Conservation (phyloP, 1,140 invertebrate species). For the Phymorhynchus buccinoides region DNA sequence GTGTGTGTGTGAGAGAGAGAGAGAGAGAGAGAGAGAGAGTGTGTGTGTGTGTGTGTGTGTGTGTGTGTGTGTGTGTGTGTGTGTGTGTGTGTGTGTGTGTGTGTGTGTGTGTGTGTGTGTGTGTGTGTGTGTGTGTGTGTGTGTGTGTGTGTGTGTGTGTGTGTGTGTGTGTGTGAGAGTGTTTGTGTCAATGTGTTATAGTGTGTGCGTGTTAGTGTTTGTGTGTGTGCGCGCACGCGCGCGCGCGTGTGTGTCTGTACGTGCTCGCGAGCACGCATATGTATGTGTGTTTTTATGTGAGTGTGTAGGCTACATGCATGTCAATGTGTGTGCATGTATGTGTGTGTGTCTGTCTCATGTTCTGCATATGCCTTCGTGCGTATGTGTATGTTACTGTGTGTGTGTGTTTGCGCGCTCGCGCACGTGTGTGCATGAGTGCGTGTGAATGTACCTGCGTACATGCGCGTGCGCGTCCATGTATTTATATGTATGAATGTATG, state of each 20-base stretch:
- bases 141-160: neutral
- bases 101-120: too few species aligned
- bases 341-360: too few species aligned
- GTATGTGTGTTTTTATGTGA: neutral
- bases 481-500: too few species aligned
- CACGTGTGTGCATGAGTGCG: too few species aligned
- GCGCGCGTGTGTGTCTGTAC: conserved; percentile 1
- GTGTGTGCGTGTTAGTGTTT: neutral
- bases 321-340: too few species aligned
- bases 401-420: too few species aligned
- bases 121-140: neutral
- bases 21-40: neutral
- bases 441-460: too few species aligned
- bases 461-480: too few species aligned
- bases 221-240: neutral
- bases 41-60: conserved; percentile 16
- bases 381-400: too few species aligned
- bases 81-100: neutral
- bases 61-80: neutral
- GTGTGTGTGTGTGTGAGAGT: neutral
- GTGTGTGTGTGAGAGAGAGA: conserved; percentile 6
- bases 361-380: too few species aligned
- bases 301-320: neutral
- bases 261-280: neutral
- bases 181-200: neutral